These are phyloP conservation scores for Sacculina carcini DNA, from an alignment of 2,888 invertebrate genomes.

Conservation along the genomic window DNA sequence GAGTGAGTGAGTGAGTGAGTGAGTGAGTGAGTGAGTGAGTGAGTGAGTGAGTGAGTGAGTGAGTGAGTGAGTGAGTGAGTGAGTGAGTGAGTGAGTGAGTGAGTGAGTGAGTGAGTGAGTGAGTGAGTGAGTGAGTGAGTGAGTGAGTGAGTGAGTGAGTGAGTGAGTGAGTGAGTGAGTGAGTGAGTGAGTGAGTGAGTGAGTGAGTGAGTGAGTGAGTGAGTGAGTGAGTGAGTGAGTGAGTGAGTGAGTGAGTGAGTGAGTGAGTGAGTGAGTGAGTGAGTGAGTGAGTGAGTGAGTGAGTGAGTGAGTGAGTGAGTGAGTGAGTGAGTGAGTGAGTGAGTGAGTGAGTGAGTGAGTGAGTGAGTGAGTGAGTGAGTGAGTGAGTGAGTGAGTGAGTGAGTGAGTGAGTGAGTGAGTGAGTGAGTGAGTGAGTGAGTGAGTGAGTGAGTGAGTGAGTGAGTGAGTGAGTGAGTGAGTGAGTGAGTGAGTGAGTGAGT, in stretches of 20 bases:
- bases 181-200: too few species aligned
- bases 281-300: too few species aligned
- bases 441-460: not conserved
- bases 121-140: not conserved
- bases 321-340: too few species aligned
- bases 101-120: not conserved
- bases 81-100: not conserved
- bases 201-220: too few species aligned
- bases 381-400: not conserved
- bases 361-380: too few species aligned
- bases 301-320: too few species aligned
- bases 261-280: too few species aligned
- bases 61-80: not conserved
- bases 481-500: constrained; percentile 1
- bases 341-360: too few species aligned
- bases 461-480: constrained; percentile 5
- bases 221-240: too few species aligned
- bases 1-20: not conserved
- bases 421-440: not conserved
- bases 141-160: not conserved
- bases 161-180: too few species aligned
- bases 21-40: not conserved
- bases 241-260: too few species aligned
- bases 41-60: not conserved
- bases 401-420: not conserved